Evolutionary conservation across 2,888 invertebrate species (phyloP).

Genomic region (Folsomia candida): DNA sequence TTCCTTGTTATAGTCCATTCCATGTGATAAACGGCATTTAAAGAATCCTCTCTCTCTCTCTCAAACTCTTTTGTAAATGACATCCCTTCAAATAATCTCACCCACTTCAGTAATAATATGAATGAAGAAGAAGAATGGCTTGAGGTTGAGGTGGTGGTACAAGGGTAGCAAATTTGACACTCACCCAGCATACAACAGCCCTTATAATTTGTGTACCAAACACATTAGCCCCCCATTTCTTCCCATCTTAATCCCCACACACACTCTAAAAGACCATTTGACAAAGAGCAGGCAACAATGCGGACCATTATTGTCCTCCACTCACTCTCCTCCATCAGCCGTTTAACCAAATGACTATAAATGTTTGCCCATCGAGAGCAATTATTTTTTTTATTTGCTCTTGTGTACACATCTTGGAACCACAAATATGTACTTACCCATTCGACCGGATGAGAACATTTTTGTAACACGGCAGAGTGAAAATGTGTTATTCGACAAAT

Average conservation of each 20-base stretch:
- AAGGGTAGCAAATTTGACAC: conserved; percentile 1
- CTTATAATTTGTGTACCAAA: conserved; percentile 5
- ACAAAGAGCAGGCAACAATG: neutral
- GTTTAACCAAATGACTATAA: neutral
- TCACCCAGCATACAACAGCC: neutral
- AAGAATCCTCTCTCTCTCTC: neutral
- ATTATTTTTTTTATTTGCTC: neutral
- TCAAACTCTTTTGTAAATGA: neutral
- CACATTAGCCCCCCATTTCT: conserved; percentile 2
- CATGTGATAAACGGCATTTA: neutral
- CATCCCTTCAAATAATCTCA: neutral
- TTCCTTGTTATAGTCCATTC: neutral
- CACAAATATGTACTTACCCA: no score
- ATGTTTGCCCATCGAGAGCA: neutral
- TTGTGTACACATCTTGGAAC: no score
- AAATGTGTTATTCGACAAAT: neutral
- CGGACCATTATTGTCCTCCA: no score
- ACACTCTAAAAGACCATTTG: neutral
- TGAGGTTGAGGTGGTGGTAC: neutral
- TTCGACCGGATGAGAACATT: no score
- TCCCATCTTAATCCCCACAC: neutral
- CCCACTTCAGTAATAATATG: neutral
- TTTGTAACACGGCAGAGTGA: neutral
- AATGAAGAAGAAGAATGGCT: neutral
- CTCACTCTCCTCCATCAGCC: no score